Conservation (phyloP, 2,797 vertebrate species). For the Amazona finschi region DNA sequence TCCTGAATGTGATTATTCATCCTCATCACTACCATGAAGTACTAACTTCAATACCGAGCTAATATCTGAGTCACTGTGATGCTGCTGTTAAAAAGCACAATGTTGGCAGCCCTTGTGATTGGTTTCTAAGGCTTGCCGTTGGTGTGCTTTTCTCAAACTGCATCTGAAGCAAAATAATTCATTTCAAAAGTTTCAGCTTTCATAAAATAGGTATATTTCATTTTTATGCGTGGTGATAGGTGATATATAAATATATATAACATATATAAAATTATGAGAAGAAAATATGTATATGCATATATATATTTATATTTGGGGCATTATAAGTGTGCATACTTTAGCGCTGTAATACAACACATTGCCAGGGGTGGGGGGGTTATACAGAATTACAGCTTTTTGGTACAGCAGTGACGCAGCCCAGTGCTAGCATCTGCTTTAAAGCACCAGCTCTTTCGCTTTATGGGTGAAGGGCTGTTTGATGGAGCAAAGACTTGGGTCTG, state of each 20-base stretch:
- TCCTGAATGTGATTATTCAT: background rate
- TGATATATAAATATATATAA: background rate
- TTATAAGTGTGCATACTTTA: background rate
- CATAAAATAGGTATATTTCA: background rate
- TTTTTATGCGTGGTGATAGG: background rate
- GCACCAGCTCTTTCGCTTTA: background rate
- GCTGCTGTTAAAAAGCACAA: background rate
- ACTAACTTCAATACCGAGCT: background rate
- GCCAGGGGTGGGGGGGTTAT: too few species aligned
- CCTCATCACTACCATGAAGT: background rate
- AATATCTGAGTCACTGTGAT: background rate
- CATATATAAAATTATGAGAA: background rate
- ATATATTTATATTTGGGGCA: background rate
- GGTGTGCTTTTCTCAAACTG: background rate
- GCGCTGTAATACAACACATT: background rate
- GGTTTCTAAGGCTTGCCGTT: background rate
- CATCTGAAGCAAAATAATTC: accelerated
- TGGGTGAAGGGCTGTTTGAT: background rate
- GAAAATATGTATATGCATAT: background rate
- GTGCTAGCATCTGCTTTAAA: background rate
- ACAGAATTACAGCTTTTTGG: background rate
- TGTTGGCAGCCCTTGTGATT: background rate
- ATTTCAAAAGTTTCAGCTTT: background rate
- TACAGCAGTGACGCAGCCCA: background rate
- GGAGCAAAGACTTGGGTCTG: background rate